phyloP scores from a whole-genome alignment of 2,888 invertebrate genomes.

The Morpho helenor region DNA sequence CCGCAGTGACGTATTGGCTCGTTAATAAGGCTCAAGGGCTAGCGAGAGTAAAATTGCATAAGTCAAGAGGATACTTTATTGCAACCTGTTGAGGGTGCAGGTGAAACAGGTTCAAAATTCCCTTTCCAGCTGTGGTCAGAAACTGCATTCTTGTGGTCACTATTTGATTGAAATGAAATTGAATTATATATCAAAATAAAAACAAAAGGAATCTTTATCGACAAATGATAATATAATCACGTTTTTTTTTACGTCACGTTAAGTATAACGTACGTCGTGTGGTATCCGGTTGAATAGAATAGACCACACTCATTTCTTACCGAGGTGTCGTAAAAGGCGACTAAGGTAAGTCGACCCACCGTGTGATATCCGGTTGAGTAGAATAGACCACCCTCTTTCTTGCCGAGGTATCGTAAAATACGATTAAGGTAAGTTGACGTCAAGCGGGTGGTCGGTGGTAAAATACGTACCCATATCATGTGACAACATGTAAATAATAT shows the following conservation, averaged over 20 bases:
- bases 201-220: background rate
- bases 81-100: constrained; percentile 40
- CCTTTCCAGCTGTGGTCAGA: constrained; percentile 49
- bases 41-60: constrained; percentile 41
- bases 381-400: no score
- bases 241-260: background rate
- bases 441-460: no score
- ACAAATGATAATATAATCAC: background rate
- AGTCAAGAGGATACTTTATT: constrained; percentile 34
- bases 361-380: no score
- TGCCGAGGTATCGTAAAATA: no score
- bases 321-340: no score
- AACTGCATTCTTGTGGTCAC: constrained; percentile 52
- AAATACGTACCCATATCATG: no score
- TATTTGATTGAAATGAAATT: constrained; percentile 54
- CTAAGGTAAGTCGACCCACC: no score
- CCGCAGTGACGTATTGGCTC: constrained; percentile 24
- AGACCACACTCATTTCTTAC: no score
- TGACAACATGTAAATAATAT: no score
- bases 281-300: no score
- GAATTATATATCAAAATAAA: constrained; percentile 12
- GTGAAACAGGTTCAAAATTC: constrained; percentile 65
- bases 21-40: constrained; percentile 30
- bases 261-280: background rate
- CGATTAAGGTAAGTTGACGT: no score